Conservation (phyloP, 1,140 invertebrate genomes). For the Leptinotarsa defecta region DNA sequence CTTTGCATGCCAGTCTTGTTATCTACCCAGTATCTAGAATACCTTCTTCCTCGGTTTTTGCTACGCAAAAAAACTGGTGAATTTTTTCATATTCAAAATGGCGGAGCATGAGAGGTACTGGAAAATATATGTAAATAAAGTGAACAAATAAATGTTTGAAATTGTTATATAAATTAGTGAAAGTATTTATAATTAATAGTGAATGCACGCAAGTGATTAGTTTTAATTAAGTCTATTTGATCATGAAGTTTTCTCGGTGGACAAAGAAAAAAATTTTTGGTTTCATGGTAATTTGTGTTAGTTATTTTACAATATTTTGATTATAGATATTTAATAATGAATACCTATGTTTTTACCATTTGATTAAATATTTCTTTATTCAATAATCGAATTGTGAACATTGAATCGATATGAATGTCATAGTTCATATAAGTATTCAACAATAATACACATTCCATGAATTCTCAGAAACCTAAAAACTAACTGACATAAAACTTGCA, state of each 20-base stretch:
- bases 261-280: conserved; percentile 37
- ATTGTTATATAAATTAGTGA: background rate
- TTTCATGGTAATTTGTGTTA: conserved; percentile 34
- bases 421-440: no score
- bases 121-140: conserved; percentile 7
- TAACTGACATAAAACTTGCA: no score
- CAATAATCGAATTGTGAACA: no score
- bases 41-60: background rate
- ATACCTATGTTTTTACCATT: no score
- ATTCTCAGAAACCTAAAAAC: no score
- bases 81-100: background rate
- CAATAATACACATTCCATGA: no score
- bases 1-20: no score
- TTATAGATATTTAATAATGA: no score
- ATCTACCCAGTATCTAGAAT: background rate
- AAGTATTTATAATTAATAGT: background rate
- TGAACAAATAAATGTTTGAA: background rate
- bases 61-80: background rate
- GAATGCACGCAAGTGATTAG: background rate
- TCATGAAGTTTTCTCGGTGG: conserved; percentile 34
- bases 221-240: background rate
- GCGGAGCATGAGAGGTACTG: background rate
- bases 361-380: no score
- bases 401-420: no score
- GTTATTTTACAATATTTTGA: background rate